Evolutionary conservation across 2,797 vertebrate species (phyloP), one percentile per base, ranked within the genome.

Genomic region (Rhinoraja longicauda): DNA sequence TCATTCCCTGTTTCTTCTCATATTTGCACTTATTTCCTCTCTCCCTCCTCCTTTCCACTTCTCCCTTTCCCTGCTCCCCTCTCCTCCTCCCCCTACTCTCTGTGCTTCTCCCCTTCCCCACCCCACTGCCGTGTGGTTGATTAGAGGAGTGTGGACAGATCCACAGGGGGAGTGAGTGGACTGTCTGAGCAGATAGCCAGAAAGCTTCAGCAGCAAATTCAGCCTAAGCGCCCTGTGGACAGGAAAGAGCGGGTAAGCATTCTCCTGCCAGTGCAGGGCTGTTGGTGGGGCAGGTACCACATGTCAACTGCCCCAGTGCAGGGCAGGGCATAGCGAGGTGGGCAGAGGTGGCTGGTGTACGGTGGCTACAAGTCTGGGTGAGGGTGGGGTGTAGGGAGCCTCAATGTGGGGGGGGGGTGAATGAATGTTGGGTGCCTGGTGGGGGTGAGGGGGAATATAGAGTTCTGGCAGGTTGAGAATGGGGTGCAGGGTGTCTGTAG

Each of bases 141-240:
- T 95, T 97, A 99, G 98, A 97, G 96, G 95, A 98, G 97, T 96
- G 97, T 99, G 96, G 98, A 97, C 98, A 98, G 98, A 98, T 98
- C 98, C 96, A 98, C 98, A 93, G 98, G 98, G 93, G 98, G 98
- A 94, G 98, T 99, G 97, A 98, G 97, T 97, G 98, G 97, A 94
- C 95, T 99, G 98, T 96, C 98, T 97, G 98, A 98, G 95, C 98
- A 99, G 96, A 97, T 99, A 98, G 97, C 98, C 97, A 97, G 94
- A 98, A 98, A 98, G 97, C 98, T 98, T 96, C 97, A 98, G 94
- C 96, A 97, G 96, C 97, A 97, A 96, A 97, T 98, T 93, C 97
- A 97, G 9, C 96, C 97, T 95, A 97, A 97, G 96, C 96, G 97
- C 95, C 95, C 96, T 95, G 97, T 97, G 97, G 98, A 98, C 95